Percentiles rank a stretch among this genome's conserved stretches.
Conservation (phyloP, 2,888 invertebrate species). For the Eupithecia exiguata region DNA sequence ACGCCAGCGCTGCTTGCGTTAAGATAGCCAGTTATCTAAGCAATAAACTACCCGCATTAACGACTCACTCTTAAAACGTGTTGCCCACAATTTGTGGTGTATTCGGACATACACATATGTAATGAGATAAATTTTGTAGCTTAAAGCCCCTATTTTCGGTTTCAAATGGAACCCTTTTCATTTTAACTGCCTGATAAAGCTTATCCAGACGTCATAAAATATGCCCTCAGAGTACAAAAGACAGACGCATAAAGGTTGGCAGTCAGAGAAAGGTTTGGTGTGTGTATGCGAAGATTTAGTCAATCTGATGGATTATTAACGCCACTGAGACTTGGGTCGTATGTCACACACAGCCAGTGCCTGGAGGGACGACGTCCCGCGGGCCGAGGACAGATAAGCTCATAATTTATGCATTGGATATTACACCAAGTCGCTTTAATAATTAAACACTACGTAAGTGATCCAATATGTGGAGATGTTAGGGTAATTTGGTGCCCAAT, state of each 20-base stretch:
- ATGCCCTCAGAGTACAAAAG: constrained; percentile 55
- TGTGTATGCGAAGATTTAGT: constrained; percentile 64
- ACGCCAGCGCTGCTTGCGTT: constrained; percentile 45
- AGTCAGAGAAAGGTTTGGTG: constrained; percentile 49
- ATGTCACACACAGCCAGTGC: constrained; percentile 60
- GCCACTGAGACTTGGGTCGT: constrained; percentile 53
- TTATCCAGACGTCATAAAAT: constrained; percentile 58
- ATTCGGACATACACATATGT: constrained; percentile 39
- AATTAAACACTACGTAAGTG: constrained; percentile 41
- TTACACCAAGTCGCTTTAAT: constrained; percentile 53
- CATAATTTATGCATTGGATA: constrained; percentile 70
- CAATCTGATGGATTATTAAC: constrained; percentile 74
- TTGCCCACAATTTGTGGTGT: constrained; percentile 35
- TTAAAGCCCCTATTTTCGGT: constrained; percentile 49
- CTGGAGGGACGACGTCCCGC: constrained; percentile 52
- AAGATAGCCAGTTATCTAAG: constrained; percentile 33
- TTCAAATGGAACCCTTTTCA: constrained; percentile 55
- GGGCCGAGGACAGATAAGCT: constrained; percentile 63
- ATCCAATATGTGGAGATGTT: constrained; percentile 31
- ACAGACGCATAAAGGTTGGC: constrained; percentile 44
- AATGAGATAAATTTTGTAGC: constrained; percentile 51
- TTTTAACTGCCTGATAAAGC: constrained; percentile 55
- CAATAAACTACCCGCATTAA: constrained; percentile 48
- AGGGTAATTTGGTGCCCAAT: not conserved
- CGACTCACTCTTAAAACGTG: constrained; percentile 36